A percentile compares a stretch with the other conserved stretches of the same genome.
phyloP scores from a whole-genome alignment of 2,888 invertebrate genomes.

The Tenthredo distinguenda region DNA sequence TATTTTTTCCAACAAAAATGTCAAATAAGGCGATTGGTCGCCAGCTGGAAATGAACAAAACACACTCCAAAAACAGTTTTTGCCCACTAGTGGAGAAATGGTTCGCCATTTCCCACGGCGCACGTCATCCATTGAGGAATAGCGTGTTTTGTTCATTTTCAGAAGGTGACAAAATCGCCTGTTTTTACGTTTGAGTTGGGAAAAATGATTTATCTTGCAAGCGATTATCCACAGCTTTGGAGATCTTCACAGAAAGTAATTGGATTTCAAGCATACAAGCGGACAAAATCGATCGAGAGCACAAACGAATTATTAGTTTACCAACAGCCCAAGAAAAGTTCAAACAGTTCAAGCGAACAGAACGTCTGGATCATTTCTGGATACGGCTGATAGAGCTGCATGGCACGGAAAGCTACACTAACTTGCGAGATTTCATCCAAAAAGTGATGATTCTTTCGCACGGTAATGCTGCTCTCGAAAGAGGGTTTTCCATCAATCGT shows the following conservation, averaged over 20 bases:
- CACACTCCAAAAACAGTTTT: no score
- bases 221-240: slow-evolving; percentile 38
- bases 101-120: no score
- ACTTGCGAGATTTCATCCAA: slow-evolving; percentile 35
- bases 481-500: slow-evolving; percentile 51
- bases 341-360: slow-evolving; percentile 31
- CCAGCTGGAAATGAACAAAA: no score
- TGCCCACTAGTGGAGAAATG: no score
- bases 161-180: no score
- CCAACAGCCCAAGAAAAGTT: slow-evolving; percentile 37
- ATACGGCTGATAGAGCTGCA: slow-evolving; percentile 36
- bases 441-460: slow-evolving; percentile 53
- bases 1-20: no score
- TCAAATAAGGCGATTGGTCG: no score
- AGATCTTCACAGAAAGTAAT: slow-evolving; percentile 43
- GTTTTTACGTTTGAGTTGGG: no score
- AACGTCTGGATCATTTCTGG: slow-evolving; percentile 50
- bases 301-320: slow-evolving; percentile 45
- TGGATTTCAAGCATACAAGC: slow-evolving; percentile 43
- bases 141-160: no score
- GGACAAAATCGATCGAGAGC: slow-evolving; percentile 50
- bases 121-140: no score
- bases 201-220: slow-evolving; percentile 36
- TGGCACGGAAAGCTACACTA: slow-evolving; percentile 36
- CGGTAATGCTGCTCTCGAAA: slow-evolving; percentile 52